Evolutionary conservation across 2,888 invertebrate genomes (phyloP), one percentile per base, ranked within the genome.

Genomic region (Lamellibrachia columna): DNA sequence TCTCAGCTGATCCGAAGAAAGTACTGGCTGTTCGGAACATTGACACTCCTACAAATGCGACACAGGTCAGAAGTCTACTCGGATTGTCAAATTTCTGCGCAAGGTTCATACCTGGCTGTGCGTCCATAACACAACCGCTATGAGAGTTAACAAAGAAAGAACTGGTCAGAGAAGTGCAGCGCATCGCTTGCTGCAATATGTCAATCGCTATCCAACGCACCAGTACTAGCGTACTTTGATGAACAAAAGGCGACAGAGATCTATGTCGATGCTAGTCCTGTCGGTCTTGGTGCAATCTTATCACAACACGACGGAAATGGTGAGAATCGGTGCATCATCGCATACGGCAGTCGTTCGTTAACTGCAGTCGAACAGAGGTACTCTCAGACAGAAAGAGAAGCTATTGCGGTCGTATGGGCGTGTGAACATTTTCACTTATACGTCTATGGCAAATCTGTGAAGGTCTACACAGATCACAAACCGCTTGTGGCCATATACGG

Each of bases 401-500:
- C 93, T 22, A 90, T 93, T 8, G 92, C 92, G 7, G 60, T 94
- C 22, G 91, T 93, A 52, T 95, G 94, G 95, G 94, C 94, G 6
- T 94, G 94, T 90, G 95, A 95, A 93, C 95, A 95, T 91, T 95
- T 95, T 93, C 94, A 95, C 91, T 53, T 95, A 40, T 95, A 94
- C 91, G 91, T 95, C 6, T 94, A 94, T 92, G 95, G 95, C 53
- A 92, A 28, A 9, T 91, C 93, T 52, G 95, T 95, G 92, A 93
- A 90, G 1, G 91, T 95, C 1, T 90, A 94, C 90, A 95, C 94
- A 22, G 95, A 95, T 92, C 95, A 95, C 93, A 94, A 95, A 93
- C 95, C 95, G 8, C 90, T 95, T n/a, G 93, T 94, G 58, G 93
- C 93, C 22, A 94, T 95, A n/a, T 95, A 94, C 28, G 93, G 93